Evolutionary conservation across 2,113 vertebrate genomes (phyloP).

Genomic region (human (Homo sapiens)): GRCh38 chr3:76944001-76944500

Average conservation of each 20-base stretch:
- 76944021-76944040: not conserved
- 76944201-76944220: not conserved
- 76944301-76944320: not conserved
- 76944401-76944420: not conserved
- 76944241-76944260: not conserved
- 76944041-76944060: not conserved
- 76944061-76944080: not conserved
- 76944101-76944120: not conserved
- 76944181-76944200: not conserved
- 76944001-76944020: not conserved
- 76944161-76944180: not conserved
- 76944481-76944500: not conserved
- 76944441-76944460: not conserved
- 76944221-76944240: not conserved
- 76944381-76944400: not conserved
- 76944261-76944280: conserved; percentile 6
- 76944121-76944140: not conserved
- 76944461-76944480: not conserved
- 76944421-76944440: not conserved
- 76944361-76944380: not conserved
- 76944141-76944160: not conserved
- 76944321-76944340: not conserved
- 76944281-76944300: not conserved
- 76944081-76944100: not conserved
- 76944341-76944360: not conserved